phyloP scores from a whole-genome alignment of 2,888 invertebrate genomes.

The Melangyna quadrimaculata region DNA sequence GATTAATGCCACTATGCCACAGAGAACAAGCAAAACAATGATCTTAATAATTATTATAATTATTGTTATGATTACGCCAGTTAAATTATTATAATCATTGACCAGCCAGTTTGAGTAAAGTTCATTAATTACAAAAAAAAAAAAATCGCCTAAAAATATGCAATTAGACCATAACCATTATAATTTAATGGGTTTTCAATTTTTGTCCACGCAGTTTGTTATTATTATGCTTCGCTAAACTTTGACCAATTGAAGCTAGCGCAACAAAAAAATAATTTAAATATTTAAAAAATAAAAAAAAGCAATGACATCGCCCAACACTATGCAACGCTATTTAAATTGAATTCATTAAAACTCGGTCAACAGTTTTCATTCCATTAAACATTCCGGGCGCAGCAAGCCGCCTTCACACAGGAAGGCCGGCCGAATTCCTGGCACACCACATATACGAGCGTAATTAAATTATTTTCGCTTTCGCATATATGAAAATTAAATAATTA shows the following conservation, averaged over 20 bases:
- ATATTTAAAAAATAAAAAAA: constrained; percentile 1
- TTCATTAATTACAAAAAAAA: constrained; percentile 46
- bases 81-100: constrained; percentile 19
- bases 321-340: constrained; percentile 48
- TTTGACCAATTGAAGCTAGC: constrained; percentile 39
- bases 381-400: constrained; percentile 42
- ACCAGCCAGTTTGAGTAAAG: constrained; percentile 20
- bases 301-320: constrained; percentile 47
- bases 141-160: constrained; percentile 8
- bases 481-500: constrained; percentile 71
- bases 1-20: constrained; percentile 62
- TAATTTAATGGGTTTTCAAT: constrained; percentile 46
- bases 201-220: constrained; percentile 35
- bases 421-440: constrained; percentile 35
- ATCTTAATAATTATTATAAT: constrained; percentile 41
- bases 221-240: constrained; percentile 41
- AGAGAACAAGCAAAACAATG: constrained; percentile 57
- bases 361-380: constrained; percentile 69
- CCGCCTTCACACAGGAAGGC: constrained; percentile 2
- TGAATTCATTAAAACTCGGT: constrained; percentile 69
- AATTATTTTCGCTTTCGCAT: constrained; percentile 70
- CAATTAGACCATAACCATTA: constrained; percentile 47
- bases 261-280: neutral
- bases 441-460: constrained; percentile 61
- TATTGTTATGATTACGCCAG: constrained; percentile 47